A percentile compares a stretch with the other conserved stretches of the same genome.
phyloP scores from a whole-genome alignment of 2,113 vertebrate species.

The Pachypanchax playfairii region DNA sequence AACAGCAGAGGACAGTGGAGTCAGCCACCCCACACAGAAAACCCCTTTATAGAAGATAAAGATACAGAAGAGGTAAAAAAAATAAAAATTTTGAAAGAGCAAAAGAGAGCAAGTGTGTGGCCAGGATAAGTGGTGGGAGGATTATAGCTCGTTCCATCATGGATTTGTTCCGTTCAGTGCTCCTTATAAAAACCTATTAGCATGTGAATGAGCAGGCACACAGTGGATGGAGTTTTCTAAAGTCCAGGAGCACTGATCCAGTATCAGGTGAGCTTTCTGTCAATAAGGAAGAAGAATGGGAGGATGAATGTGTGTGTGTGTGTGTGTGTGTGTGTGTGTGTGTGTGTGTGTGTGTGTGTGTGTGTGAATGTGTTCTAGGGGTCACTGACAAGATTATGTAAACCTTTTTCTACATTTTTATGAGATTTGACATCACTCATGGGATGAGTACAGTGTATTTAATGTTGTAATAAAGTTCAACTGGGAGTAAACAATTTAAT shows the following conservation, averaged over 20 bases:
- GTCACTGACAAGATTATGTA: slow-evolving; percentile 1
- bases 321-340: slow-evolving; percentile 3
- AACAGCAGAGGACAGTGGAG: slow-evolving; percentile 53
- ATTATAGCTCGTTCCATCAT: slow-evolving; percentile 73
- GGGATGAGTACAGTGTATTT: not conserved
- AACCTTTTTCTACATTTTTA: slow-evolving; percentile 15
- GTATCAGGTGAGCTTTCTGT: slow-evolving; percentile 68
- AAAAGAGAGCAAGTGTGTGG: slow-evolving; percentile 33
- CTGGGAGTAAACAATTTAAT: slow-evolving; percentile 45
- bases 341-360: slow-evolving; percentile 7
- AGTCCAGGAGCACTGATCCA: slow-evolving; percentile 66
- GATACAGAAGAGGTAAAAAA: slow-evolving; percentile 39
- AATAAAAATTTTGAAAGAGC: slow-evolving; percentile 9
- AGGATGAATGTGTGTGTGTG: not conserved
- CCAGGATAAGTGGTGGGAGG: slow-evolving; percentile 66
- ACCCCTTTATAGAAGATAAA: slow-evolving; percentile 53
- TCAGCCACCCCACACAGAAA: slow-evolving; percentile 46
- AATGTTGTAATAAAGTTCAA: slow-evolving; percentile 28
- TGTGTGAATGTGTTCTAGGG: not conserved
- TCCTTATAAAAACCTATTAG: slow-evolving; percentile 74
- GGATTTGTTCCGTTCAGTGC: slow-evolving; percentile 68
- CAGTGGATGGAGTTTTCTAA: slow-evolving; percentile 58
- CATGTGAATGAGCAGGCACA: slow-evolving; percentile 73
- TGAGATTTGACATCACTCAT: slow-evolving; percentile 27
- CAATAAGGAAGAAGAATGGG: slow-evolving; percentile 39